Percentiles rank a stretch among this genome's conserved stretches.
Conservation (phyloP, 2,797 vertebrate species). For the Oceanodroma leucorhoa region DNA sequence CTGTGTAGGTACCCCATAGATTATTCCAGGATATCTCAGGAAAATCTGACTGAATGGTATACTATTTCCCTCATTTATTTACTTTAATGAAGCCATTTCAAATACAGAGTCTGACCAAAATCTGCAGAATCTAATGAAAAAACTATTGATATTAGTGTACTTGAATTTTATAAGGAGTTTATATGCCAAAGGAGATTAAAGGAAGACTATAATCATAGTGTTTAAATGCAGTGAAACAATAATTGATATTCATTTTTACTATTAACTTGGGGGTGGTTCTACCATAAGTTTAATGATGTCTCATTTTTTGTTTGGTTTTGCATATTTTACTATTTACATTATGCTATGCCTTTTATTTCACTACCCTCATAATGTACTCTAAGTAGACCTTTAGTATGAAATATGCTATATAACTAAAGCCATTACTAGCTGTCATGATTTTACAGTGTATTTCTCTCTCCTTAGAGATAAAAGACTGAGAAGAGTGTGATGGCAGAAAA, state of each 20-base stretch:
- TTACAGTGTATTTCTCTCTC: neutral
- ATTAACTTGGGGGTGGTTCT: neutral
- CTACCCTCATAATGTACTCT: neutral
- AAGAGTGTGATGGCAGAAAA: neutral
- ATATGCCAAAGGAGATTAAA: neutral
- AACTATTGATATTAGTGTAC: neutral
- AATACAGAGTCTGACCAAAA: neutral
- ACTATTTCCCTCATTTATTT: constrained; percentile 29
- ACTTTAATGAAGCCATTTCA: neutral
- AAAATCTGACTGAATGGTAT: neutral
- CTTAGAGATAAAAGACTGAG: neutral
- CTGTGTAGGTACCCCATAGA: neutral
- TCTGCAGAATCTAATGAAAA: neutral
- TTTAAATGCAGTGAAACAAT: neutral
- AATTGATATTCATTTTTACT: neutral
- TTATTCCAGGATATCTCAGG: neutral
- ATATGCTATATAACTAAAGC: neutral
- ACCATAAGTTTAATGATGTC: neutral
- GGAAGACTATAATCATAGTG: neutral
- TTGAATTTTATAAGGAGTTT: neutral
- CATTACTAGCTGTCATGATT: neutral
- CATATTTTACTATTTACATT: neutral
- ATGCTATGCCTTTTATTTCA: neutral
- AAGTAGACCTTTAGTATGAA: neutral
- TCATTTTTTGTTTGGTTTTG: neutral